A percentile compares a stretch with the other conserved stretches of the same genome.
Evolutionary conservation across 2,113 vertebrate genomes (phyloP).

Genomic region (Barbus barbus): DNA sequence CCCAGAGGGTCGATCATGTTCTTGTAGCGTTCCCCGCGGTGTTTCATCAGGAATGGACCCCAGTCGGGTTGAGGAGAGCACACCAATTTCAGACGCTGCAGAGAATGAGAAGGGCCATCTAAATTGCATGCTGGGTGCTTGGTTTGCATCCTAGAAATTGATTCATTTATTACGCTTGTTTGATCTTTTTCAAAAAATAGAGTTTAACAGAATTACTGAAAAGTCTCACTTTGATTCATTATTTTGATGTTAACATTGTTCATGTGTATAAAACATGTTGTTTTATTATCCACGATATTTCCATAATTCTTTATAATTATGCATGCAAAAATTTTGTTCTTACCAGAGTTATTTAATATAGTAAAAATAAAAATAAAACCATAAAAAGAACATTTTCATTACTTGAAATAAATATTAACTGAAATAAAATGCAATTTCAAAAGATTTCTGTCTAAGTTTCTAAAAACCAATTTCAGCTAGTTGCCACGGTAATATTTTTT

Average conservation of each 20-base stretch:
- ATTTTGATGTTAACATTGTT: not conserved
- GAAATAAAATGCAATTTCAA: too few species aligned
- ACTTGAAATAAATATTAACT: not conserved
- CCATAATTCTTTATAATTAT: not conserved
- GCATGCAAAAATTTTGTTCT: not conserved
- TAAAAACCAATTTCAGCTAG: too few species aligned
- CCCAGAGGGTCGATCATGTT: constrained; percentile 97
- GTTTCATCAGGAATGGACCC: constrained; percentile 95
- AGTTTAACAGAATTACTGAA: not conserved
- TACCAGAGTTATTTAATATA: too few species aligned
- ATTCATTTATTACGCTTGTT: not conserved
- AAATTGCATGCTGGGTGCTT: not conserved
- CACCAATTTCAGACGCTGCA: constrained; percentile 93
- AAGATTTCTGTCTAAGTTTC: too few species aligned
- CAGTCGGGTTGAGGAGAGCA: constrained; percentile 97
- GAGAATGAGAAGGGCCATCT: constrained; percentile 25
- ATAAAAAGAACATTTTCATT: not conserved
- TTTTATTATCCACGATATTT: not conserved
- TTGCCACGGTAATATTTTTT: not conserved
- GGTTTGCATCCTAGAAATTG: not conserved
- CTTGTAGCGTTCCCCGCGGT: constrained; percentile 96
- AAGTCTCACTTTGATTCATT: too few species aligned
- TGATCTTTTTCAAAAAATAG: not conserved
- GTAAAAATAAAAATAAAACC: too few species aligned
- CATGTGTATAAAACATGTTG: not conserved